phyloP scores from a whole-genome alignment of 1,140 invertebrate species.

The Drosophila murphyi region DNA sequence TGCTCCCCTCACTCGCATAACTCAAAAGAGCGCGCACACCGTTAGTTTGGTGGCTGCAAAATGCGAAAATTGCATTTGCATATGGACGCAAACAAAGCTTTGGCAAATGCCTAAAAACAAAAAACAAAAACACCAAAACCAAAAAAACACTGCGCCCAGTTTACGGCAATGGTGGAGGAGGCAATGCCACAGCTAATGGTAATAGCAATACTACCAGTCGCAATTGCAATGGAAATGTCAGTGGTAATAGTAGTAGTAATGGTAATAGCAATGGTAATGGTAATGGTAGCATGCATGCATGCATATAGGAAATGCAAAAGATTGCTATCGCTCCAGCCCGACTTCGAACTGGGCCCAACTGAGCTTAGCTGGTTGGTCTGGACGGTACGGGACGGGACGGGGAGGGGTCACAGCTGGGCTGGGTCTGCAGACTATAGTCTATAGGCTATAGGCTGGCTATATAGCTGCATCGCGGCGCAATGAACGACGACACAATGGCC shows the following conservation, averaged over 20 bases:
- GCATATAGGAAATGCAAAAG: conserved; percentile 81
- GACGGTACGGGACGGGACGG: no score
- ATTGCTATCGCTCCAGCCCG: conserved; percentile 58
- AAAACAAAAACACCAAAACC: conserved; percentile 12
- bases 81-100: conserved; percentile 73
- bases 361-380: conserved; percentile 2
- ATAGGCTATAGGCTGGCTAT: neutral
- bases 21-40: conserved; percentile 82
- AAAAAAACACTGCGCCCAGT: conserved; percentile 65
- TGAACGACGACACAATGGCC: conserved; percentile 78
- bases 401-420: neutral
- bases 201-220: conserved; percentile 40
- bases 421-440: neutral
- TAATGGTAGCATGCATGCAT: conserved; percentile 77
- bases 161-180: conserved; percentile 60
- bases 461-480: conserved; percentile 24
- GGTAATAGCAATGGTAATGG: conserved; percentile 61
- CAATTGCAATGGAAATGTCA: conserved; percentile 29
- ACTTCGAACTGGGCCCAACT: conserved; percentile 1
- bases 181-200: conserved; percentile 26
- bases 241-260: conserved; percentile 43
- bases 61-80: conserved; percentile 80
- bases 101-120: conserved; percentile 50
- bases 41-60: conserved; percentile 62
- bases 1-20: conserved; percentile 56